Evolutionary conservation across 1,140 invertebrate genomes (phyloP), one percentile per base, ranked within the genome.

Genomic region (Lanistes nyassanus): DNA sequence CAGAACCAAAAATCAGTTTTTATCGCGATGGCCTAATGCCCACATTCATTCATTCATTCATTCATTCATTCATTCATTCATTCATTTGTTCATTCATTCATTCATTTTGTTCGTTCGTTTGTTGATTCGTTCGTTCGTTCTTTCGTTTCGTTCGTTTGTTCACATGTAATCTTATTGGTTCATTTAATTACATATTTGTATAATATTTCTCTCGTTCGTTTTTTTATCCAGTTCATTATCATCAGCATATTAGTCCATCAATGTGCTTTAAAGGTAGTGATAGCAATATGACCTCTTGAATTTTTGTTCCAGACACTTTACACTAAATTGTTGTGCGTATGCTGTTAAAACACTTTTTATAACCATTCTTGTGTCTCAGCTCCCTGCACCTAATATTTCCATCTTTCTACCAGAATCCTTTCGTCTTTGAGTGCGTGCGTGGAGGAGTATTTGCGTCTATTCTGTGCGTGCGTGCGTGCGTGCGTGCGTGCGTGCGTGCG

Each of bases 401-500:
- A 9, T 31, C 58, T 26, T 9, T 62, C 23, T 62, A 62, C 58
- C 31, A 16, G 11, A 26, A 31, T 9, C 11, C 58, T 11, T 62
- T 0, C 34, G 21, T 2, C 0, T 42, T 31, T 36, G 21, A 31
- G 62, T 65, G 29, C 0, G 62, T 29, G 62, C 11, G 7, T 29
- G 62, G 7, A 5, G 5, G 62, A 9, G 19, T 65, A 1, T 1
- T 16, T 65, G 62, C 19, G 29, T 9, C n/a, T 9, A 29, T n/a
- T 36, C 7, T 39, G 31, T 36, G 64, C 42, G 37, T 36, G 29
- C 42, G 64, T 66, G 0, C 42, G 64, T 66, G 64, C 23, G 64
- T 66, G 64, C 21, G 36, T 39, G 64, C 16, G 64, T 66, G 64
- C 26, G 64, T 23, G 34, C 64, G 64, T 42, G 36, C 29, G n/a